These are phyloP conservation scores for Chaetops frenatus DNA, from an alignment of 2,113 vertebrate genomes.

Conservation along the genomic window DNA sequence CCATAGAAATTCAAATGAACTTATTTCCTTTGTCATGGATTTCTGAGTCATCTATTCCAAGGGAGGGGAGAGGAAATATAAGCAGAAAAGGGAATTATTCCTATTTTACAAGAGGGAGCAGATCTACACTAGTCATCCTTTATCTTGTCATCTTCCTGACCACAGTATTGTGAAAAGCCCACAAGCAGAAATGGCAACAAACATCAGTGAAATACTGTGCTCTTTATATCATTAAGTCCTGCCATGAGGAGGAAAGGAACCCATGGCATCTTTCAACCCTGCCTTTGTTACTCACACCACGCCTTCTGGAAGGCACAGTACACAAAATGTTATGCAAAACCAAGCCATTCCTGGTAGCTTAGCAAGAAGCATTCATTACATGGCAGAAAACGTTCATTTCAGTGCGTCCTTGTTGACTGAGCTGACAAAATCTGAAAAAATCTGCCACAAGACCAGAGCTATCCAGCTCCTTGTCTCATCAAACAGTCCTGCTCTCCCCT, in stretches of 20 bases:
- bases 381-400: background rate
- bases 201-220: background rate
- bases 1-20: constrained; percentile 19
- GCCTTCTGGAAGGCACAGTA: background rate
- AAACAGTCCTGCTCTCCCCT: background rate
- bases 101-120: constrained; percentile 4
- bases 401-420: background rate
- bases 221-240: background rate
- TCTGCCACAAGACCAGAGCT: background rate
- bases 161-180: constrained; percentile 13
- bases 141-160: constrained; percentile 1
- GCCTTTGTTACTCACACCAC: constrained; percentile 39
- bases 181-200: constrained; percentile 9
- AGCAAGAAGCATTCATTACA: background rate
- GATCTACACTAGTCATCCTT: constrained; percentile 14
- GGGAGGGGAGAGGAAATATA: constrained; percentile 8
- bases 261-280: constrained; percentile 9
- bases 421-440: background rate
- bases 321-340: background rate
- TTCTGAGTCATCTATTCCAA: constrained; percentile 31
- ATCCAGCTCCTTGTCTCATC: background rate
- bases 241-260: constrained; percentile 6
- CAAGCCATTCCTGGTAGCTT: background rate
- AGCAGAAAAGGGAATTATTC: constrained; percentile 15
- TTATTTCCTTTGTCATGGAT: constrained; percentile 26